Evolutionary conservation across 2,888 invertebrate genomes (phyloP), one percentile per base, ranked within the genome.

Genomic region (Hylaea fasciaria): DNA sequence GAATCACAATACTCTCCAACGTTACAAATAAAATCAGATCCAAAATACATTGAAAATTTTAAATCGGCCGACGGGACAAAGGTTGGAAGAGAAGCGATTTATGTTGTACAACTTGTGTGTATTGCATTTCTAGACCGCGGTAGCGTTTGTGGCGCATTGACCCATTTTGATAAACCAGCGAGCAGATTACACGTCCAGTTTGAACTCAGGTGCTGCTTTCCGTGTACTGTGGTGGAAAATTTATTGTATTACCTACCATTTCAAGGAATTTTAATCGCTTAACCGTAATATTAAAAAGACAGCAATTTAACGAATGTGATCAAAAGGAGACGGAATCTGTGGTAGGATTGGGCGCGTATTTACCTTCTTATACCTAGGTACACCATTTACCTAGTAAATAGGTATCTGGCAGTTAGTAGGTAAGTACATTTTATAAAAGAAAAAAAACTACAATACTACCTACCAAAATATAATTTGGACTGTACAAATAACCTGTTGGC

Each of bases 121-220:
- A 82, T 81, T 84, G 81, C 69, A 70, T 73, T 77, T 77, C 76
- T 81, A 67, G 78, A 76, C 76, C 76, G 82, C 80, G 80, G 80
- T 74, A 80, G 80, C 76, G 54, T 52, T 53, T 57, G 57, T 80
- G 77, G 81, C 82, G 84, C 89, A 87, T 86, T 92, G 91, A 89
- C 91, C 91, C 75, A 90, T 90, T 91, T 92, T 84, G 91, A 91
- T 91, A 91, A 91, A 87, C 81, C 77, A 77, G 77, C 73, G 81
- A 82, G 81, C 80, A 87, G 91, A 88, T 91, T 91, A 87, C 79
- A 76, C 81, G 85, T 78, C 81, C 83, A 85, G 78, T 83, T 76
- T 74, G 76, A 73, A 72, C 70, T 76, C 78, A 81, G 81, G 80
- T 82, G 74, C 66, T 56, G 53, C 40, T 41, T 69, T 64, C 51